Evolutionary conservation across 2,113 vertebrate genomes (phyloP), one percentile per base, ranked within the genome.

Genomic region (Nipponia nippon): DNA sequence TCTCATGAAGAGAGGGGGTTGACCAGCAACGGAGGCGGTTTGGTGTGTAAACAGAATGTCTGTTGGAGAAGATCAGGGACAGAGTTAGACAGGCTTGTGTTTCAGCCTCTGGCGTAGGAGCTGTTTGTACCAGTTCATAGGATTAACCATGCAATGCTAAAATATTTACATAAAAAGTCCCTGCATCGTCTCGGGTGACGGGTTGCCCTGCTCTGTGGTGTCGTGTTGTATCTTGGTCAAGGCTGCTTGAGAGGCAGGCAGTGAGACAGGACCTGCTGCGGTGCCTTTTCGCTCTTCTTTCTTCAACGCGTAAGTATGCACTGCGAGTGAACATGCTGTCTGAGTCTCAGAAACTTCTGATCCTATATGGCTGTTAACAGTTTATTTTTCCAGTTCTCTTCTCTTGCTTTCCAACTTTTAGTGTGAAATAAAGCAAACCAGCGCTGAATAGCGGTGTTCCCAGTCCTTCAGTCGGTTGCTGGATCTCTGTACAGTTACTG

Each of bases 131-230:
- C 30, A 56, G 46, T 72, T 95, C 73, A 58, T 80, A 55, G 93
- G 93, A 97, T 97, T 96, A 98, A 95, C 56, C 81, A 91, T 66
- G 59, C 90, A 85, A 14, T 92, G 86, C 80, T 97, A 26, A 98
- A 97, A 96, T 98, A 97, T 97, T 98, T 97, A 95, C 84, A 29
- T 89, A 65, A 29, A 44, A 75, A 93, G 86, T 32, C 78, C 87
- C 63, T 91, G 93, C 88, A 25, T 67, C 82, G 7, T 96, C 96
- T 98, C 63, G 2, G 62, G 80, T 97, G 97, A 87, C 89, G 1
- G 63, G 81, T 62, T 92, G 89, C 95, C 91, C 77, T 85, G 77
- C 53, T 83, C 65, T 38, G 62, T 78, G 92, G 85, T 96, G 91
- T 96, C 73, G 36, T 5, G n/a, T 65, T 92, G 49, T 93, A 11